Evolutionary conservation across 2,113 vertebrate genomes (phyloP).

Genomic region (Sula dactylatra): DNA sequence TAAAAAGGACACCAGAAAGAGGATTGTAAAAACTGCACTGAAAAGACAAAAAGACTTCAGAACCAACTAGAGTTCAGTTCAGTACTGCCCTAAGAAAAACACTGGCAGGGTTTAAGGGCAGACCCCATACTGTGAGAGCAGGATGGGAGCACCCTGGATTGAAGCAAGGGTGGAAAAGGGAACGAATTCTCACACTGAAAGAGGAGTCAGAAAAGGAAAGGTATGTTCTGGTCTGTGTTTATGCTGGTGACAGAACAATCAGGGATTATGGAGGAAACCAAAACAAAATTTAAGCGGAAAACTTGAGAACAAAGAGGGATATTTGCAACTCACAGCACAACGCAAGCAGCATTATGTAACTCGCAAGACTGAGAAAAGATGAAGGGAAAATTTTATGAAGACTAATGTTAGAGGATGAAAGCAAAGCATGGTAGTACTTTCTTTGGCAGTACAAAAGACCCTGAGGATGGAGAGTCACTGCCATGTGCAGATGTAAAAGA

Average conservation of each 20-base stretch:
- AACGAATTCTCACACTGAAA: background rate
- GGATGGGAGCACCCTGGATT: background rate
- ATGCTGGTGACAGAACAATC: background rate
- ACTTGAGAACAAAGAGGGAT: background rate
- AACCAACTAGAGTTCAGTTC: background rate
- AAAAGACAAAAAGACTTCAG: background rate
- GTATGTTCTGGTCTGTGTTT: background rate
- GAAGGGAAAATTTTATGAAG: background rate
- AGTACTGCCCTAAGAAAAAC: background rate
- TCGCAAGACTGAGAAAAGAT: background rate
- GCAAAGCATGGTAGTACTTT: background rate
- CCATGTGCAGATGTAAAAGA: background rate
- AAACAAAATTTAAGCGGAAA: background rate
- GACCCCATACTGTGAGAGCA: background rate
- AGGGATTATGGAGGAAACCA: background rate
- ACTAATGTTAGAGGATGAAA: background rate
- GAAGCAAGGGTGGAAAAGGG: background rate
- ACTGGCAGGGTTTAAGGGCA: background rate
- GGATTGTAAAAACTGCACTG: background rate
- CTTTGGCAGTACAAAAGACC: background rate
- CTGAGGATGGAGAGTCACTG: background rate
- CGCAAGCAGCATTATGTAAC: background rate
- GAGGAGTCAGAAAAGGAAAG: background rate
- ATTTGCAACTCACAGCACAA: background rate
- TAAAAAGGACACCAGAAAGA: background rate